A percentile compares a stretch with the other conserved stretches of the same genome.
Conservation (phyloP, 2,888 invertebrate species). For the Pterostichus niger region DNA sequence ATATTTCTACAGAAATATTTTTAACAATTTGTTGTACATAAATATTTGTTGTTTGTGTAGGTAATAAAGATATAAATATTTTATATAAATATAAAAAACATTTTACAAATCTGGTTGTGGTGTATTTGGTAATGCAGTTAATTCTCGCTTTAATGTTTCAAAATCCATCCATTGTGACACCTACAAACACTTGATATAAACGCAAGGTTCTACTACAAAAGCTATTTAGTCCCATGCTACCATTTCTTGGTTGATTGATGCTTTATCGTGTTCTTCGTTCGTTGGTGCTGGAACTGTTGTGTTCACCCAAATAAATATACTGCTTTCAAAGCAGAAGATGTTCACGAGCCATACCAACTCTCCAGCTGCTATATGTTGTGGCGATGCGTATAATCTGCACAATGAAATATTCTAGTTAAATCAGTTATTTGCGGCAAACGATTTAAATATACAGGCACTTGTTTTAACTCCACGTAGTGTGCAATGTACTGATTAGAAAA, state of each 20-base stretch:
- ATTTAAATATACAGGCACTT: too few relatives aligned
- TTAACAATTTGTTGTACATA: conserved; percentile 6
- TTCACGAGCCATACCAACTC: conserved; percentile 80
- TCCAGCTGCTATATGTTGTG: conserved; percentile 78
- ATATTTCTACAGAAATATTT: conserved; percentile 29
- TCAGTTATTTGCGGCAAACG: neutral
- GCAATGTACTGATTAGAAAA: too few relatives aligned
- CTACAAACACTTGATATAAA: conserved; percentile 69
- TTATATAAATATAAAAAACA: conserved; percentile 37
- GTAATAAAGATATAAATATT: conserved; percentile 29
- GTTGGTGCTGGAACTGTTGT: conserved; percentile 80
- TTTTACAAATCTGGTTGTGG: conserved; percentile 66
- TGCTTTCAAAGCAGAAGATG: conserved; percentile 80
- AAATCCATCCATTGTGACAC: conserved; percentile 76
- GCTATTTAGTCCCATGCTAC: conserved; percentile 44
- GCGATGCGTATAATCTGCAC: conserved; percentile 79
- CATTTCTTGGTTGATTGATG: conserved; percentile 63
- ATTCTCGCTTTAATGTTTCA: conserved; percentile 71
- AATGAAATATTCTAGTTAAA: neutral
- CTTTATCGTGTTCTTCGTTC: conserved; percentile 67
- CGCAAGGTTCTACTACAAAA: conserved; percentile 15
- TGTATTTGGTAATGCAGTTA: conserved; percentile 69
- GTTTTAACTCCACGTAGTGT: too few relatives aligned
- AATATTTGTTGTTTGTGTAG: conserved; percentile 2
- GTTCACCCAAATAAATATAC: conserved; percentile 81